A percentile compares a stretch with the other conserved stretches of the same genome.
These are phyloP conservation scores for Hippocampus mohnikei DNA, from an alignment of 2,113 vertebrate genomes.

Conservation along the genomic window DNA sequence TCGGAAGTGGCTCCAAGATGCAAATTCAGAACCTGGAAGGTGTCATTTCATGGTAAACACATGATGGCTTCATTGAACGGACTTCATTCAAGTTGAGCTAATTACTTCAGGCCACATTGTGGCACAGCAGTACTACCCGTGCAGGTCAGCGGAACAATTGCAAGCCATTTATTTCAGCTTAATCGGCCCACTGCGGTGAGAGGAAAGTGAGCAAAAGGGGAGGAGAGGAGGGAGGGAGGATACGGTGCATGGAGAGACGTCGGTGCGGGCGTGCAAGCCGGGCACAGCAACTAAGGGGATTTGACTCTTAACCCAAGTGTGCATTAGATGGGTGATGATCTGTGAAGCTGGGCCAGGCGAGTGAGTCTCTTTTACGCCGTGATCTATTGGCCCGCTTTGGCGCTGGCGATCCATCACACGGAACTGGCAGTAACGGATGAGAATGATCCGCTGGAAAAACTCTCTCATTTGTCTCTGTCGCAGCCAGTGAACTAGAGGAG, in stretches of 20 bases:
- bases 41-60: constrained; percentile 1
- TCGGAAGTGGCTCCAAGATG: background rate
- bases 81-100: constrained; percentile 1
- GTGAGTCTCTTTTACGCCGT: constrained; percentile 75
- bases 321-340: constrained; percentile 77
- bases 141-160: constrained; percentile 36
- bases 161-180: constrained; percentile 56
- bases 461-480: constrained; percentile 84
- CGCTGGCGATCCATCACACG: constrained; percentile 74
- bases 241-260: background rate
- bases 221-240: constrained; percentile 10
- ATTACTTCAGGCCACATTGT: background rate
- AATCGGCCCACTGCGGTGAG: constrained; percentile 40
- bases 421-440: constrained; percentile 84
- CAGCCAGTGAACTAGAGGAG: constrained; percentile 78
- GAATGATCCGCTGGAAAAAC: constrained; percentile 79
- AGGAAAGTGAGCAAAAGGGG: constrained; percentile 12
- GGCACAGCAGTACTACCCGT: background rate
- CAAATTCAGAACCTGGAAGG: background rate
- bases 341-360: constrained; percentile 73
- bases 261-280: background rate
- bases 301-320: constrained; percentile 73
- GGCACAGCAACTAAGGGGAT: constrained; percentile 60
- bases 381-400: constrained; percentile 78
- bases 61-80: background rate